These are phyloP conservation scores for Echinarachnius parma DNA, from an alignment of 53 echinoderm and acorn worm species.

Conservation along the genomic window DNA sequence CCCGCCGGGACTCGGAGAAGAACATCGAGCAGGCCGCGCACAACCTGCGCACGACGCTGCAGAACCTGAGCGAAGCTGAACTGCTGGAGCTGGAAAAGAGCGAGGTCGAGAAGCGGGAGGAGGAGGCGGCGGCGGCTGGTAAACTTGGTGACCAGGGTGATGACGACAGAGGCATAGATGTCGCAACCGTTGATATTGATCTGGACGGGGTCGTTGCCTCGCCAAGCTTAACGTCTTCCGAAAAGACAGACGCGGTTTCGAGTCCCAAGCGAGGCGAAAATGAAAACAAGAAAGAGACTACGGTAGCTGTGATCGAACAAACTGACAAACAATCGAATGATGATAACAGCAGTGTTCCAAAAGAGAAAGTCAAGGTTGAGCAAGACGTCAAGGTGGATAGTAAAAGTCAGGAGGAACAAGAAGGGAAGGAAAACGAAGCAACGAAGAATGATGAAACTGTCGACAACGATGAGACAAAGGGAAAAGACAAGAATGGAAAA, in stretches of 20 bases:
- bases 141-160: not conserved
- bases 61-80: conserved; percentile 32
- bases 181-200: conserved; percentile 1
- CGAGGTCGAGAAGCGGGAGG: not conserved
- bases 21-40: conserved; percentile 33
- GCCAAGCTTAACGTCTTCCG: not conserved
- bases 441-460: not conserved
- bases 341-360: not conserved
- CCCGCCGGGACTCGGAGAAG: conserved; percentile 32
- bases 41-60: conserved; percentile 15
- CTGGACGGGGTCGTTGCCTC: conserved; percentile 9
- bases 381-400: not conserved
- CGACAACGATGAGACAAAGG: not conserved
- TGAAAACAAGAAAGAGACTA: not conserved
- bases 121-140: not conserved
- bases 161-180: conserved; percentile 1
- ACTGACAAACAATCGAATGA: not conserved
- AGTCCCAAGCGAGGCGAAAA: not conserved
- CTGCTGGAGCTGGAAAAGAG: not conserved
- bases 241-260: too few species aligned
- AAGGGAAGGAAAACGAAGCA: not conserved
- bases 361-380: not conserved
- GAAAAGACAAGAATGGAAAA: too few species aligned
- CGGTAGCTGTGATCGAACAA: not conserved
- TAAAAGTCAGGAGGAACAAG: not conserved